A percentile compares a stretch with the other conserved stretches of the same genome.
These are phyloP conservation scores for Botia almorhae DNA, from an alignment of 2,797 vertebrate species.

Conservation along the genomic window DNA sequence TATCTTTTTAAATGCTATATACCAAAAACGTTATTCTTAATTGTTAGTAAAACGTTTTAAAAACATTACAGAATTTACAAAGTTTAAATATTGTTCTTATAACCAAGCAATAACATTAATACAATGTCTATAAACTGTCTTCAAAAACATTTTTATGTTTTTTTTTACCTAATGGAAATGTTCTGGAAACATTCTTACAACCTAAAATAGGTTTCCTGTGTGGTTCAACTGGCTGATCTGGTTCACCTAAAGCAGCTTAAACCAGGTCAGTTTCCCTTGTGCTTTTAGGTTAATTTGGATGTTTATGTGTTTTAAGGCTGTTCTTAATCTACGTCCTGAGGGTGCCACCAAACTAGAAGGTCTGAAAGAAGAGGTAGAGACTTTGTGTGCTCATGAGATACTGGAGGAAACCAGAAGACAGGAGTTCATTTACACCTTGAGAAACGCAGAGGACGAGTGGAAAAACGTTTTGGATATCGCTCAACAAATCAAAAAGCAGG, in stretches of 20 bases:
- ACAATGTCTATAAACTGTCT: too few relatives aligned
- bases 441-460: conserved; percentile 58
- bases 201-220: too few relatives aligned
- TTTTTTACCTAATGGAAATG: too few relatives aligned
- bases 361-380: conserved; percentile 41
- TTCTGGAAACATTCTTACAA: too few relatives aligned
- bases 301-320: conserved; percentile 67
- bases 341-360: conserved; percentile 70
- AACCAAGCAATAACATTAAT: too few relatives aligned
- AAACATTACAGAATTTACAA: too few relatives aligned
- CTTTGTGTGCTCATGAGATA: conserved; percentile 53
- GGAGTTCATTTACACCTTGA: conserved; percentile 43
- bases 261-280: neutral
- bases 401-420: conserved; percentile 55
- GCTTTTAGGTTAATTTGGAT: neutral
- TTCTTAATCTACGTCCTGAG: conserved; percentile 69
- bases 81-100: too few relatives aligned
- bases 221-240: neutral
- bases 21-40: too few relatives aligned
- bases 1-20: too few relatives aligned
- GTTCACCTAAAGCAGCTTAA: neutral
- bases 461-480: conserved; percentile 52
- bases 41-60: too few relatives aligned
- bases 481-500: conserved; percentile 55
- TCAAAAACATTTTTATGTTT: too few relatives aligned